Evolutionary conservation across 2,797 vertebrate genomes (phyloP), one percentile per base, ranked within the genome.

Genomic region (Threskiornis aethiopicus): DNA sequence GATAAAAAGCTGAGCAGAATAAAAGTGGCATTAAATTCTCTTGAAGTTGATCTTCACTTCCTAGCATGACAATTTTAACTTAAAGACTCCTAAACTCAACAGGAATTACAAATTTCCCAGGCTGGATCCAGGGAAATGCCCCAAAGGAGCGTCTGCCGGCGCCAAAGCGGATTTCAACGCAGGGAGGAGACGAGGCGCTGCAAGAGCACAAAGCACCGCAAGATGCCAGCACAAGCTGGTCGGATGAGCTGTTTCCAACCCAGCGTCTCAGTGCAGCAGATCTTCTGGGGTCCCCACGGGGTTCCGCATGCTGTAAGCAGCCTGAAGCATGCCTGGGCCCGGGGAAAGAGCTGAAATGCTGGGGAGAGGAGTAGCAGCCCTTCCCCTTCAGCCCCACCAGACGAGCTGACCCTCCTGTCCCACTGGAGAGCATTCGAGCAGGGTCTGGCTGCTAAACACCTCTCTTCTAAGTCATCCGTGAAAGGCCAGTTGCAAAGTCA

Each of bases 231-330:
- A 91, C 35, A 79, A 35, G 37, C 62, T 12, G 0, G 37, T 14
- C 1, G 6, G 26, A 57, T 5, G n/a, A 85, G 78, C 66, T 1
- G 1, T 2, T 18, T 14, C 46, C 49, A 37, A 5, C 19, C 16
- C 0, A 0, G 9, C 7, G 1, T 3, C 47, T 6, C 1, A 0
- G 24, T 1, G 35, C 3, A 0, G 22, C 0, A 3, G 57, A 11
- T 22, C 8, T 22, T 94, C 8, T 18, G 46, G 25, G 13, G 72
- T 33, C 55, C 31, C 39, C 35, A 10, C 0, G 0, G 66, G 52
- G 10, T 11, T 16, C 39, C 7, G 6, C 2, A 1, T 1, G 26
- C 76, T 39, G 49, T 3, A n/a, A 76, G 66, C 71, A 22, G 58
- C n/a, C 61, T 11, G 41, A 52, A 39, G 65, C 39, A 9, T 1